phyloP scores from a whole-genome alignment of 1,140 invertebrate species.

The Neodiprion pinetum region DNA sequence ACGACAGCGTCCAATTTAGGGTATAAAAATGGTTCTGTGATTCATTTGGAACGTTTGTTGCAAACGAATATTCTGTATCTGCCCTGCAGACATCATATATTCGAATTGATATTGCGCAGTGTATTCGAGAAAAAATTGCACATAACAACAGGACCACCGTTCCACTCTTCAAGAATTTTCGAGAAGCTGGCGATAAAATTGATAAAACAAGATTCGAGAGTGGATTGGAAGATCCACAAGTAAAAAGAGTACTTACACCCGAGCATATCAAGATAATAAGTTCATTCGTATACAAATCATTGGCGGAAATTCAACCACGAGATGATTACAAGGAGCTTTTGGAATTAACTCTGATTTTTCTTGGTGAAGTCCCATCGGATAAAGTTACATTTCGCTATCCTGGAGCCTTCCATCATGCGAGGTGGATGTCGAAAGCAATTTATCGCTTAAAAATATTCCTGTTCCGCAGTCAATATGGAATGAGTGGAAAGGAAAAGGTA shows the following conservation, averaged over 20 bases:
- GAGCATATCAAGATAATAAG: not conserved
- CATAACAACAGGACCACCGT: conserved; percentile 24
- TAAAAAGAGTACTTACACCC: too few species aligned
- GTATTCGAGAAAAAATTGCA: conserved; percentile 25
- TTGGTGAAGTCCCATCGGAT: conserved; percentile 20
- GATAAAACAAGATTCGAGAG: conserved; percentile 14
- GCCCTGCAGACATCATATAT: conserved; percentile 30
- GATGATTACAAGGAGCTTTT: conserved; percentile 39
- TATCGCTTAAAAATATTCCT: conserved; percentile 37
- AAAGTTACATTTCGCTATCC: conserved; percentile 12
- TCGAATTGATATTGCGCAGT: conserved; percentile 28
- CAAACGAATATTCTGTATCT: conserved; percentile 28
- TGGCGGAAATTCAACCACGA: conserved; percentile 24
- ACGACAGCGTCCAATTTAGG: conserved; percentile 44
- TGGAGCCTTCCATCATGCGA: conserved; percentile 33
- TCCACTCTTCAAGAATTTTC: conserved; percentile 31
- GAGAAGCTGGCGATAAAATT: conserved; percentile 21
- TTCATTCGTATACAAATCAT: not conserved
- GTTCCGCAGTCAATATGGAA: conserved; percentile 30
- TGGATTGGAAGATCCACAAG: conserved; percentile 15
- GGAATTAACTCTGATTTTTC: conserved; percentile 32
- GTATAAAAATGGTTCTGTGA: conserved; percentile 31
- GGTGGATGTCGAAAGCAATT: conserved; percentile 37
- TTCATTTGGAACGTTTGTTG: conserved; percentile 28
- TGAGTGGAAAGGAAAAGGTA: conserved; percentile 28